These are phyloP conservation scores for Campoletis sonorensis DNA, from an alignment of 1,140 invertebrate species.

Conservation along the genomic window DNA sequence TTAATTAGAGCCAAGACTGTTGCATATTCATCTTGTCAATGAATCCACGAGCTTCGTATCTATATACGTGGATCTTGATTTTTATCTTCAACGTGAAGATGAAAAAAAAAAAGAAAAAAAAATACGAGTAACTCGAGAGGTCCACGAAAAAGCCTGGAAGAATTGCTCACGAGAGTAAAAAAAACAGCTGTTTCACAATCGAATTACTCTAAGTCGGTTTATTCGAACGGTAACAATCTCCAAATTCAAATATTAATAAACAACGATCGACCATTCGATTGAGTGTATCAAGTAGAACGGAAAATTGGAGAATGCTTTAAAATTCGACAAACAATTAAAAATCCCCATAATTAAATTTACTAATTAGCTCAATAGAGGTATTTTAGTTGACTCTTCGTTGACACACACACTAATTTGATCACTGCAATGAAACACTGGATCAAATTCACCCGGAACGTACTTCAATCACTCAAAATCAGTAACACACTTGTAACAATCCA, in stretches of 20 bases:
- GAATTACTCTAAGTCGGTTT: neutral
- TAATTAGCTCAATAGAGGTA: neutral
- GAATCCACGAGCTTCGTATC: slow-evolving; percentile 8
- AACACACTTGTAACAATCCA: too few relatives aligned
- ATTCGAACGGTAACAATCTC: neutral
- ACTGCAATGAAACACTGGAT: too few relatives aligned
- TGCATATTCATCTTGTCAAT: slow-evolving; percentile 25
- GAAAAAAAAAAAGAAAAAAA: neutral
- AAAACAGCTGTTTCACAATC: neutral
- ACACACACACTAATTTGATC: too few relatives aligned
- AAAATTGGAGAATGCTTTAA: neutral
- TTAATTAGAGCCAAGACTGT: slow-evolving; percentile 24
- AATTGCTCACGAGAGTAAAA: neutral
- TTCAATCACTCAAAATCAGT: too few relatives aligned
- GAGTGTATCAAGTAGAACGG: neutral
- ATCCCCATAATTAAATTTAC: neutral
- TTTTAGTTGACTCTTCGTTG: neutral
- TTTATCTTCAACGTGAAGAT: slow-evolving; percentile 7
- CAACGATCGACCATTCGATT: neutral
- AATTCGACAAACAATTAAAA: neutral
- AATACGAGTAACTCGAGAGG: neutral
- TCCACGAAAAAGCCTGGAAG: too few relatives aligned
- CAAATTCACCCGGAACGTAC: too few relatives aligned
- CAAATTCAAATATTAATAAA: neutral
- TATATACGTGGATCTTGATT: neutral